phyloP scores from a whole-genome alignment of 1,140 invertebrate genomes.

The Onthophagus taurus region DNA sequence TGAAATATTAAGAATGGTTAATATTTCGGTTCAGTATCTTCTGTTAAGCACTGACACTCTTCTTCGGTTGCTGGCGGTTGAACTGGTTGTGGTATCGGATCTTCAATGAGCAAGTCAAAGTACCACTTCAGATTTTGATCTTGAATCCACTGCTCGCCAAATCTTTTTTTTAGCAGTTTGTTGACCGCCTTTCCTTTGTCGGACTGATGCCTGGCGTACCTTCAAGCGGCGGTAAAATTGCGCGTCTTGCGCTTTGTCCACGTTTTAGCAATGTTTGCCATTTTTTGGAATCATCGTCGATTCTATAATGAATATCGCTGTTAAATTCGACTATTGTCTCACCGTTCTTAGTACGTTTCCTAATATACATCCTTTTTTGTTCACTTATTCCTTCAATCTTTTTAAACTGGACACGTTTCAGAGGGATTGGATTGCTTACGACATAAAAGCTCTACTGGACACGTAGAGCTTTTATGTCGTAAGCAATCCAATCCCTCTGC shows the following conservation, averaged over 20 bases:
- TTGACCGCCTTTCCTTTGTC: conserved; percentile 3
- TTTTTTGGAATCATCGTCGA: conserved; percentile 1
- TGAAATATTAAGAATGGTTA: neutral
- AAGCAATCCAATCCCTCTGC: conserved; percentile 1
- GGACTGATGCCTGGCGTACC: conserved; percentile 2
- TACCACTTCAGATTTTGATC: conserved; percentile 7
- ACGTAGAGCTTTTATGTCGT: conserved; percentile 5
- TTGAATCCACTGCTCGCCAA: conserved; percentile 7
- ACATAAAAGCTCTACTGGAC: conserved; percentile 5
- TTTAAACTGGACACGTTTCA: neutral
- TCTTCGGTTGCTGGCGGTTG: neutral
- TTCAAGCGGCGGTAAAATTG: conserved; percentile 3
- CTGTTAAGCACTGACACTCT: neutral
- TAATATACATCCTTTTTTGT: too few species aligned
- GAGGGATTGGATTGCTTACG: conserved; percentile 4
- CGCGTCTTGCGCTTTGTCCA: neutral
- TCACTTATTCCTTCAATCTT: neutral
- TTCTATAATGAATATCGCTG: neutral
- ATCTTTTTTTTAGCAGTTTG: neutral
- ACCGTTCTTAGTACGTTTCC: neutral
- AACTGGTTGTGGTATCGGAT: conserved; percentile 1
- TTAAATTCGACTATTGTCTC: neutral
- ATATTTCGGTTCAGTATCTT: conserved; percentile 1
- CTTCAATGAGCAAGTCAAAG: conserved; percentile 3
- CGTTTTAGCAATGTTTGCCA: conserved; percentile 1